Evolutionary conservation across 2,113 vertebrate genomes (phyloP).

Genomic region (Gallinago undulata): DNA sequence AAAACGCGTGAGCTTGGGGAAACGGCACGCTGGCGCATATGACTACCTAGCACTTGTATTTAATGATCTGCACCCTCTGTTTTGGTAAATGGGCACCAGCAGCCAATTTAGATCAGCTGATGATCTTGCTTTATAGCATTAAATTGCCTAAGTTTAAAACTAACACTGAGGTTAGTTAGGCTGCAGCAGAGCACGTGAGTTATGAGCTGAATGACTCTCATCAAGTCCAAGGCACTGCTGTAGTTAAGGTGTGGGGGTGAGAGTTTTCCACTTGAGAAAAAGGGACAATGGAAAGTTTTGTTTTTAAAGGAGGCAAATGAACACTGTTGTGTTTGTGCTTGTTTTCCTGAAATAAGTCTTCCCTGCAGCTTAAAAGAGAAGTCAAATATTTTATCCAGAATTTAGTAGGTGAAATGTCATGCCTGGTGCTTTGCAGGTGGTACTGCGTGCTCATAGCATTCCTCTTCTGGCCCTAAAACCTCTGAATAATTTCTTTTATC

Average conservation of each 20-base stretch:
- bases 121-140: neutral
- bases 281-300: neutral
- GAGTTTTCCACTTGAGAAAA: neutral
- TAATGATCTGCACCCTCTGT: neutral
- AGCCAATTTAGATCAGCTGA: neutral
- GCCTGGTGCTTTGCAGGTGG: neutral
- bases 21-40: neutral
- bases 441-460: rapidly evolving
- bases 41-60: neutral
- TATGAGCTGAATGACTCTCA: neutral
- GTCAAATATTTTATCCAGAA: neutral
- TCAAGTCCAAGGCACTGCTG: neutral
- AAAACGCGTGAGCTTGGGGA: neutral
- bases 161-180: neutral
- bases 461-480: neutral
- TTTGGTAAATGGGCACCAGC: neutral
- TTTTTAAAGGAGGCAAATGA: neutral
- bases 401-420: neutral
- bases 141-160: neutral
- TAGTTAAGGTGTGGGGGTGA: neutral
- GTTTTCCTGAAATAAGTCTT: neutral
- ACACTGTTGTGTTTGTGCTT: neutral
- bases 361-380: neutral
- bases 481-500: neutral
- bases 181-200: neutral